Evolutionary conservation across 2,113 vertebrate species (phyloP), one percentile per base, ranked within the genome.

Genomic region (Elgaria multicarinata): DNA sequence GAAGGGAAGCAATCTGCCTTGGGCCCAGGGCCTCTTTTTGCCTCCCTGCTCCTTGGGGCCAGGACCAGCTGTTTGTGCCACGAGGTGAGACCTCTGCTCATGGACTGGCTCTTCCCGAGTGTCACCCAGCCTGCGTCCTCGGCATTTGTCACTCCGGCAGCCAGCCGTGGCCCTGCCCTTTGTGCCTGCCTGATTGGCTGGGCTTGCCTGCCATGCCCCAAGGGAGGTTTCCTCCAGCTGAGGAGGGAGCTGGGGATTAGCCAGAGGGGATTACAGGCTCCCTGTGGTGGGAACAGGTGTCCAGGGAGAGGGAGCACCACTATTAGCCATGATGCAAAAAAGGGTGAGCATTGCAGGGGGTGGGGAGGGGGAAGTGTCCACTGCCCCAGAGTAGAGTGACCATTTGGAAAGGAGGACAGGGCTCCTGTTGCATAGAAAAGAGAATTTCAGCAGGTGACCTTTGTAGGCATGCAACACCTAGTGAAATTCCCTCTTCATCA

Each of bases 141-240:
- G 7, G 72, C 28, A 42, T 69, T 85, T 89, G 88, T 55, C 88
- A 42, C 46, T 85, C 28, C 53, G 44, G 74, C 82, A 62, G 58
- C 58, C 58, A 78, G 88, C 46, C 44, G 46, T 89, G 88, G 74
- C 36, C 82, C 74, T 77, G 82, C 74, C 94, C 90, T 72, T 50
- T 20, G 85, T 86, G 62, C 94, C 90, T 88, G 93, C 86, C 88
- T 76, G 88, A 92, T 94, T 94, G 94, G 94, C 89, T 90, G 80
- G n/a, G 50, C 80, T 85, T 79, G 74, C 81, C 88, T 85, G 91
- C 87, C 83, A 88, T 74, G 83, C 46, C n/a, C 72, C 4, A 44
- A 33, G 71, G 82, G 88, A 84, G 71, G 82, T 67, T 77, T 82
- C 12, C 12, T 88, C 72, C 74, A 67, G 62, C 69, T 75, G 90